Evolutionary conservation across 2,797 vertebrate genomes (phyloP).

Genomic region (Tragelaphus eurycerus): DNA sequence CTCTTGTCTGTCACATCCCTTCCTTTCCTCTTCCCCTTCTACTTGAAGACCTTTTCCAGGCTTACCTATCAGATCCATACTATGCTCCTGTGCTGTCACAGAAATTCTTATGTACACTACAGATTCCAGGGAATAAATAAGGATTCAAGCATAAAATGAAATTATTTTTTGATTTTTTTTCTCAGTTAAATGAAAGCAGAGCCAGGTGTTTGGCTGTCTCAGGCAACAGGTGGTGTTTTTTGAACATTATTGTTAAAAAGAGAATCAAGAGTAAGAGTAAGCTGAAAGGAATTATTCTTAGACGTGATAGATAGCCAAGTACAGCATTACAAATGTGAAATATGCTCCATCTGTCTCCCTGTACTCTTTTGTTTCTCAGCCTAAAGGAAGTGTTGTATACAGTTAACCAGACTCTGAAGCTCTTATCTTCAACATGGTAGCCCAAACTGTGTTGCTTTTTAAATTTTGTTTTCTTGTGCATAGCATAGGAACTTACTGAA

Average conservation of each 20-base stretch:
- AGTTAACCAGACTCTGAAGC: background rate
- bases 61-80: background rate
- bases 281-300: slow-evolving; percentile 36
- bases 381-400: background rate
- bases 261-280: background rate
- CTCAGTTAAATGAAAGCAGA: slow-evolving; percentile 41
- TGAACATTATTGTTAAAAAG: slow-evolving; percentile 31
- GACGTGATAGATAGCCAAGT: background rate
- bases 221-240: slow-evolving; percentile 7
- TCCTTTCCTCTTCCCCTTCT: background rate
- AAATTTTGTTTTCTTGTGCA: background rate
- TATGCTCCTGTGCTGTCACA: background rate
- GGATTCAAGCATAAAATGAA: slow-evolving; percentile 9
- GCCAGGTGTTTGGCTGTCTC: background rate
- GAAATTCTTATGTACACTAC: background rate
- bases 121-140: slow-evolving; percentile 19
- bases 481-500: background rate
- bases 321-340: background rate
- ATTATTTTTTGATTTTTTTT: slow-evolving; percentile 41
- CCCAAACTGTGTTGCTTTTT: background rate
- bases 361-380: background rate
- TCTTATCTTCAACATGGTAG: background rate
- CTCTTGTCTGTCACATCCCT: background rate
- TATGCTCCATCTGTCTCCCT: background rate
- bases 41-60: background rate